Percentiles rank a stretch among this genome's conserved stretches.
Conservation (phyloP, 2,113 vertebrate species). For the Campylomormyrus numenius region DNA sequence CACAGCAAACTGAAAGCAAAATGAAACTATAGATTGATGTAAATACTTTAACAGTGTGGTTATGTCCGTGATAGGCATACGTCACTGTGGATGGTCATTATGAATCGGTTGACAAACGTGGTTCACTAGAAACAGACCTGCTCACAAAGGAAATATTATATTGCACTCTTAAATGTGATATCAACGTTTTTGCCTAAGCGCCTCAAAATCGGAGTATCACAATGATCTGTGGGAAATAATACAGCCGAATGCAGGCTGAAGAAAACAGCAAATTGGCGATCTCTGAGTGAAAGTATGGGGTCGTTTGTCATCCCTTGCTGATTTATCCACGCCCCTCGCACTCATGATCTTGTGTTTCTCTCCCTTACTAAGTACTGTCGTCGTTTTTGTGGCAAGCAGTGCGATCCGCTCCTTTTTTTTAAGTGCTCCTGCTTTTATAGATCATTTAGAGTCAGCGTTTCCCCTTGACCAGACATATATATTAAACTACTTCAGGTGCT, state of each 20-base stretch:
- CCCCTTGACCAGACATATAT: background rate
- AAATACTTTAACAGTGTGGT: background rate
- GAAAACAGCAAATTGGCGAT: background rate
- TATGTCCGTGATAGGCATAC: background rate
- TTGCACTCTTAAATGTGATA: background rate
- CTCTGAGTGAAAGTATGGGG: background rate
- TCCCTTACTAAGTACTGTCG: background rate
- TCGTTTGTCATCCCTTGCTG: background rate
- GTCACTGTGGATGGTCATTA: background rate
- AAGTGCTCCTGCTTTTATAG: background rate
- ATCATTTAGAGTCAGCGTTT: background rate
- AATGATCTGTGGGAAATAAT: background rate
- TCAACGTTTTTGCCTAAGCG: background rate
- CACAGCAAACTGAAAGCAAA: background rate
- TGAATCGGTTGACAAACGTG: background rate
- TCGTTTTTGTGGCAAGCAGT: background rate
- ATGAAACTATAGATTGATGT: background rate
- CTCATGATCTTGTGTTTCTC: background rate
- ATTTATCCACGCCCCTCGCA: slow-evolving; percentile 14
- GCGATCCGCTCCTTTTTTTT: background rate
- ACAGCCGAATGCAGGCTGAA: background rate
- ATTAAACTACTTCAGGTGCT: background rate
- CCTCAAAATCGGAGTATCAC: background rate
- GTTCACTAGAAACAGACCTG: background rate
- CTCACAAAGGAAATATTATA: background rate